A percentile compares a stretch with the other conserved stretches of the same genome.
Evolutionary conservation across 2,888 invertebrate species (phyloP).

Genomic region (Napeogenes sylphis): DNA sequence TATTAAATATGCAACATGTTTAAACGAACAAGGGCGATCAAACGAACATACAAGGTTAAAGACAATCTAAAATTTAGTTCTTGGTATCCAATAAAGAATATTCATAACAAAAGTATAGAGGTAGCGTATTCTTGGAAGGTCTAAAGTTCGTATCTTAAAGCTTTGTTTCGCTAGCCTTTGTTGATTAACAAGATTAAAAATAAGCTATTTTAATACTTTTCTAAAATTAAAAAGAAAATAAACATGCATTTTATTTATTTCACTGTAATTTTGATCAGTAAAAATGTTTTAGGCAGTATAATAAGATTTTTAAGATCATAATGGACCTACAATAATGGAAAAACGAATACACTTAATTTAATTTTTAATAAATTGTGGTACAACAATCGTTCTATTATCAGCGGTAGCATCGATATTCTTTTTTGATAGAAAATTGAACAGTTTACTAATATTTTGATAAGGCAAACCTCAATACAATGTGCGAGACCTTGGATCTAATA

Average conservation of each 20-base stretch:
- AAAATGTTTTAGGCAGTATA: not conserved
- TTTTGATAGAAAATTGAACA: not conserved
- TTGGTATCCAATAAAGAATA: slow-evolving; percentile 24
- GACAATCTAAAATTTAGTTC: slow-evolving; percentile 19
- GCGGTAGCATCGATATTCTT: not conserved
- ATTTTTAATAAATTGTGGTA: not conserved
- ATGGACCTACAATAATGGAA: not conserved
- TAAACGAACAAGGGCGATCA: slow-evolving; percentile 11
- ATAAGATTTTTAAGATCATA: too few species aligned
- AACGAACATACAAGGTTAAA: slow-evolving; percentile 25
- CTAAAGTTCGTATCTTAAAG: slow-evolving; percentile 18
- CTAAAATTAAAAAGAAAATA: not conserved
- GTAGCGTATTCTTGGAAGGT: slow-evolving; percentile 27
- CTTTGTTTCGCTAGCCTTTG: slow-evolving; percentile 17
- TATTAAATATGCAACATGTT: slow-evolving; percentile 3
- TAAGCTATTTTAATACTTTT: not conserved
- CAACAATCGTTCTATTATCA: not conserved
- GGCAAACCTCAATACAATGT: slow-evolving; percentile 14
- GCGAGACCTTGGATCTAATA: slow-evolving; percentile 20
- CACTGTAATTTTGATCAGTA: not conserved
- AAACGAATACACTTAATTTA: not conserved
- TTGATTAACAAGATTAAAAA: slow-evolving; percentile 6
- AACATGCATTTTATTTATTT: too few species aligned
- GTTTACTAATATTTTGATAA: slow-evolving; percentile 7
- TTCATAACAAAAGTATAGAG: slow-evolving; percentile 17